A percentile compares a stretch with the other conserved stretches of the same genome.
Conservation (phyloP, 2,113 vertebrate genomes). For the Uropsilus gracilis region DNA sequence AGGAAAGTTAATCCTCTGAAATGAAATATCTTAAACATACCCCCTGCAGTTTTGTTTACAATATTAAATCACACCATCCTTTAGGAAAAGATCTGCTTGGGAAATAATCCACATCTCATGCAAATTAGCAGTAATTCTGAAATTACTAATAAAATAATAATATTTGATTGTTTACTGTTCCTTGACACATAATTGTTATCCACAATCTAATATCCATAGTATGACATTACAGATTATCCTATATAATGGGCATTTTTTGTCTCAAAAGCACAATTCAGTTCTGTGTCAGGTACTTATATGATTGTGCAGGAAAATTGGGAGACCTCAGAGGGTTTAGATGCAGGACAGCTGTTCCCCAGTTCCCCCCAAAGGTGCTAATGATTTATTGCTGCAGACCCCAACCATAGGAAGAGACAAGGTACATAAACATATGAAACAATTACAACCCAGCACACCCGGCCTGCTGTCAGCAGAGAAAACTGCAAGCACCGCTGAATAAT, state of each 20-base stretch:
- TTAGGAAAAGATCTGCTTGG: slow-evolving; percentile 18
- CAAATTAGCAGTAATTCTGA: slow-evolving; percentile 7
- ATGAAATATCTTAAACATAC: neutral
- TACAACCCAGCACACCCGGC: slow-evolving; percentile 20
- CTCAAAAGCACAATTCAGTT: neutral
- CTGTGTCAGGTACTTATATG: neutral
- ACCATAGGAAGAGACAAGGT: neutral
- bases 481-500: neutral
- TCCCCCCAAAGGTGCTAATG: neutral
- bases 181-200: neutral
- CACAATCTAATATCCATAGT: neutral
- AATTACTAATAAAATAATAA: slow-evolving; percentile 19
- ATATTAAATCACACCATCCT: neutral
- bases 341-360: neutral
- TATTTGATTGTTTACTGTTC: slow-evolving; percentile 47
- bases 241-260: neutral
- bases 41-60: slow-evolving; percentile 4
- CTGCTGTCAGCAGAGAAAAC: slow-evolving; percentile 41
- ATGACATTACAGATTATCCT: slow-evolving; percentile 15
- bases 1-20: slow-evolving; percentile 34
- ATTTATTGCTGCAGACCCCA: neutral
- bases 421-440: slow-evolving; percentile 39
- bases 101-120: neutral
- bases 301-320: neutral
- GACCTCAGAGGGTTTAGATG: neutral